Evolutionary conservation across 2,113 vertebrate genomes (phyloP), one percentile per base, ranked within the genome.

Genomic region (Notarius quadriscutis): DNA sequence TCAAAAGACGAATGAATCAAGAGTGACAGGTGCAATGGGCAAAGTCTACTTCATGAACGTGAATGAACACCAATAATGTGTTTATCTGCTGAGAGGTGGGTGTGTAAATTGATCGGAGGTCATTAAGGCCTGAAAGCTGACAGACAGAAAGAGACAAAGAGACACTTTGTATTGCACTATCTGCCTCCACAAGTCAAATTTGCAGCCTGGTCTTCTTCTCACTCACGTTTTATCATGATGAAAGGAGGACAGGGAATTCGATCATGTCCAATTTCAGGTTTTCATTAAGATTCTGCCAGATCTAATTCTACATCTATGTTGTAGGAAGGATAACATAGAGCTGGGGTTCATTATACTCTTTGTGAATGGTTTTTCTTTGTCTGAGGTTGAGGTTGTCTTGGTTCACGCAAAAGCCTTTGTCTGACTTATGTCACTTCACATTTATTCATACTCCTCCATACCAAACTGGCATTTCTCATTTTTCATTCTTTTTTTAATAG

Each of bases 21-120:
- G 34, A 57, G 75, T 89, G 92, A 90, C 93, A 93, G 90, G 86
- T 87, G 89, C 88, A 90, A 86, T 79, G 89, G 90, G 91, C 84
- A 67, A 86, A 88, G 78, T 72, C 85, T 87, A 85, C 90, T 92
- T 91, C 90, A 93, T 95, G 93, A 92, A 94, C 93, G 94, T 93
- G 90, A 93, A 94, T 91, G 92, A 94, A 90, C 87, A 67, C 53
- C 89, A 93, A 87, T 92, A 93, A 91, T 91, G 87, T 92, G 89
- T 94, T 92, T 92, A 93, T 93, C 89, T 88, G 83, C 60, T 65
- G 89, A 88, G 90, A 72, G 62, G 88, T 90, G 90, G 92, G 91
- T 74, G 87, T 87, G 84, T 86, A 92, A 92, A 92, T 89, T 90
- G 92, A 94, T 91, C 91, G 89, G 91, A 90, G 71, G 83, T 86